phyloP scores from a whole-genome alignment of 2,113 vertebrate species.

The Psettodes erumei region DNA sequence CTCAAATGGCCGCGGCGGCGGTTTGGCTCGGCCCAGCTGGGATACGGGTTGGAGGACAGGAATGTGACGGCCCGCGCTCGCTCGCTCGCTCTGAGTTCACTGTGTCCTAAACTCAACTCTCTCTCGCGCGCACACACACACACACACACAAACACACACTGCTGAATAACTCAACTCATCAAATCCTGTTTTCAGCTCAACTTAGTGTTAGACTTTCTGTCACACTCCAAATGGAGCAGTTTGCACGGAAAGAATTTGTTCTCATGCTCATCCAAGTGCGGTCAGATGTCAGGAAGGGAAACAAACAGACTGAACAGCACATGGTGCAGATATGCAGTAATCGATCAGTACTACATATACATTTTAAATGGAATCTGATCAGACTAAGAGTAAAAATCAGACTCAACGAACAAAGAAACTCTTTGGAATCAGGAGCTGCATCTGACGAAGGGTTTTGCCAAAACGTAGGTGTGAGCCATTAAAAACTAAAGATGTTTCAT shows the following conservation, averaged over 20 bases:
- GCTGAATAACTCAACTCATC: constrained; percentile 26
- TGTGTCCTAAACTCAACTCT: constrained; percentile 64
- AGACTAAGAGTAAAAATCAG: not conserved
- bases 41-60: constrained; percentile 39
- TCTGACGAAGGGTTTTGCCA: not conserved
- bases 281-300: constrained; percentile 37
- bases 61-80: constrained; percentile 52
- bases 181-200: constrained; percentile 38
- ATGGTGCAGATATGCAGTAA: too few species aligned
- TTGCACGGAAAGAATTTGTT: constrained; percentile 37
- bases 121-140: not conserved
- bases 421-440: not conserved
- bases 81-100: constrained; percentile 68
- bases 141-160: not conserved
- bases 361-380: too few species aligned
- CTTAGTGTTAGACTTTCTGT: constrained; percentile 34
- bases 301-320: too few species aligned
- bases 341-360: too few species aligned
- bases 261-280: constrained; percentile 30
- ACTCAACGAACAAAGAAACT: constrained; percentile 3
- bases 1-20: constrained; percentile 33
- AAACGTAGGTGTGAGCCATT: constrained; percentile 10
- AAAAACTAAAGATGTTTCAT: not conserved
- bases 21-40: constrained; percentile 50
- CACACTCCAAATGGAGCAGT: constrained; percentile 40